These are phyloP conservation scores for Melinaea menophilus DNA, from an alignment of 2,888 invertebrate genomes.

Conservation along the genomic window DNA sequence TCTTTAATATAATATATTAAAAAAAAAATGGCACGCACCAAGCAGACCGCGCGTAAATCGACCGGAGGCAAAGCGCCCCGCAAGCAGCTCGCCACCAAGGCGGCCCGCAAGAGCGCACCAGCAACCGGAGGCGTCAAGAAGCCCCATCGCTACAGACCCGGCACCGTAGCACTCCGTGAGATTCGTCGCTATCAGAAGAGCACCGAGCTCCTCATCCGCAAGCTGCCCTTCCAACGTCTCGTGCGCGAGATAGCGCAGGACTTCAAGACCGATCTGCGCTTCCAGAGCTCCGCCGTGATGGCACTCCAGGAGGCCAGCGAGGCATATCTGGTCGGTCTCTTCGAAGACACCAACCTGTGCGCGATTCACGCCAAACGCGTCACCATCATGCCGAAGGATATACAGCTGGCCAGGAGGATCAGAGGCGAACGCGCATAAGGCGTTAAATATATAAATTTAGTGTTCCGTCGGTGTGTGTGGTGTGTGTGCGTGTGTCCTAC, in stretches of 20 bases:
- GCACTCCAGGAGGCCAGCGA: constrained; percentile 94
- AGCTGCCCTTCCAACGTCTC: constrained; percentile 92
- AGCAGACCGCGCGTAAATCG: constrained; percentile 48
- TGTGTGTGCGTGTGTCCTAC: too few species aligned
- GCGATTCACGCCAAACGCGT: constrained; percentile 98
- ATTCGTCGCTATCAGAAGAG: constrained; percentile 87
- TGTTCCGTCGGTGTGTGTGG: too few species aligned
- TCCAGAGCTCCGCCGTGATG: constrained; percentile 94
- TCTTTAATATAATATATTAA: too few species aligned
- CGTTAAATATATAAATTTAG: too few species aligned
- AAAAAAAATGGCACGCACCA: constrained; percentile 79
- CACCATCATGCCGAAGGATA: constrained; percentile 98
- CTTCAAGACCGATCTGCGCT: constrained; percentile 96
- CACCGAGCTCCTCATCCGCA: constrained; percentile 92
- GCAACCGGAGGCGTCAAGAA: constrained; percentile 86
- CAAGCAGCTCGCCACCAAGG: constrained; percentile 83
- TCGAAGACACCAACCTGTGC: constrained; percentile 98
- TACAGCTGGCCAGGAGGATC: constrained; percentile 96
- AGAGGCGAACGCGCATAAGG: constrained; percentile 95
- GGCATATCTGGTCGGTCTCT: constrained; percentile 94
- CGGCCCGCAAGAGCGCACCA: constrained; percentile 83
- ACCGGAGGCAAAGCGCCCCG: constrained; percentile 83
- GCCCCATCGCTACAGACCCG: constrained; percentile 83
- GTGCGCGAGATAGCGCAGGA: constrained; percentile 97
- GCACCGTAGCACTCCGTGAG: constrained; percentile 83